Evolutionary conservation across 2,113 vertebrate genomes (phyloP), one percentile per base, ranked within the genome.

Genomic region (Gymnogyps californianus): DNA sequence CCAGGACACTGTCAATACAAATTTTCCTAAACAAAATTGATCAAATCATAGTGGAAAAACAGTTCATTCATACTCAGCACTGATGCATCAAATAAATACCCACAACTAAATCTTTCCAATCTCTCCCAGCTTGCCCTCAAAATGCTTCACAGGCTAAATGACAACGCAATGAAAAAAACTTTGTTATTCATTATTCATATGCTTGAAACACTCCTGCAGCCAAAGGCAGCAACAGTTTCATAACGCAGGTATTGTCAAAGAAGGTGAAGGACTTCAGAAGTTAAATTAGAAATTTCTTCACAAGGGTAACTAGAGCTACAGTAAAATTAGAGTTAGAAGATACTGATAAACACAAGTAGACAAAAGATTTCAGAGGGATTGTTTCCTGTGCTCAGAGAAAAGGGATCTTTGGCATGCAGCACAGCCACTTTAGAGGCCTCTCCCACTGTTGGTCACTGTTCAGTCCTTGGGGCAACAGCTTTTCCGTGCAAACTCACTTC

Each of bases 401-500:
- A 80, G 29, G 7, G n/a, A 69, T 42, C 54, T 83, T 44, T 32
- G 24, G 29, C 69, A 69, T 12, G 15, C 54, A 87, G 34, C 49
- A 83, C 1, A 0, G 82, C 47, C 51, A 77, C 42, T 31, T 61
- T 58, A 61, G 51, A 1, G 0, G 61, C 70, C 54, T 95, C 40
- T 90, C 70, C 58, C 40, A 13, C 67, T 86, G 71, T 64, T 79
- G 84, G 87, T 92, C 80, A 83, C 36, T 89, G 71, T 70, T 87
- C 67, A 94, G 40, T 38, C 83, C 86, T 70, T 11, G 26, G 59
- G 62, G 59, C 88, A 91, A 59, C 25, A 85, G 87, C 59, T 95
- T 97, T 97, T 87, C 81, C 82, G 75, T 96, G 66, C 55, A 92
- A 84, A 88, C 34, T 74, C 77, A 85, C 81, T 90, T 91, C 65